Conservation (phyloP, 2,113 vertebrate species). For the Synodontis membranacea region DNA sequence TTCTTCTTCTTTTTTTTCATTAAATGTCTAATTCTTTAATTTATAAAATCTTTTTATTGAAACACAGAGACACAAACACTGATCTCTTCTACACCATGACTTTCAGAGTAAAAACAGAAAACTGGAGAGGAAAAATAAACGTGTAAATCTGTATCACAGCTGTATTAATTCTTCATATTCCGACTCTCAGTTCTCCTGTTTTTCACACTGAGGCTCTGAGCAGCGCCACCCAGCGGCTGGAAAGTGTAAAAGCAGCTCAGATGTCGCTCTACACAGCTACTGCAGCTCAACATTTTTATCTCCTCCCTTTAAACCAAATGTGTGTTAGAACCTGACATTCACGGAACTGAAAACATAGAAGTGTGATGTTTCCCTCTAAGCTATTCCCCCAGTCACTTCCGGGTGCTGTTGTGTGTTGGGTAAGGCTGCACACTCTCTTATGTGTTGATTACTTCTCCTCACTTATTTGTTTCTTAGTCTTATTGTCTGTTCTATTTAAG, state of each 20-base stretch:
- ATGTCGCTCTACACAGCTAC: background rate
- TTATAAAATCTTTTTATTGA: background rate
- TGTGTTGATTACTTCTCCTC: no score
- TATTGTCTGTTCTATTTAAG: no score
- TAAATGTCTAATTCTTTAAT: background rate
- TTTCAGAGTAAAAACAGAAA: background rate
- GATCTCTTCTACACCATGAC: background rate
- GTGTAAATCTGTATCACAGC: background rate
- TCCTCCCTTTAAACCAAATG: background rate
- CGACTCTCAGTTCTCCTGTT: no score
- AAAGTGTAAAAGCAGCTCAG: background rate
- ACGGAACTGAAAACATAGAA: background rate
- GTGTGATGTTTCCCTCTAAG: background rate
- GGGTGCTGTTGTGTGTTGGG: no score
- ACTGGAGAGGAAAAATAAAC: no score
- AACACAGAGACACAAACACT: no score
- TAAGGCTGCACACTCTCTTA: no score
- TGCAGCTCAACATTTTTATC: background rate
- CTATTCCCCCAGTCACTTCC: no score
- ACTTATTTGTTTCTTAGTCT: no score
- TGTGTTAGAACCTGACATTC: background rate
- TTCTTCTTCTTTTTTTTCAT: background rate
- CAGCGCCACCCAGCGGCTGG: background rate
- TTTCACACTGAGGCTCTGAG: background rate
- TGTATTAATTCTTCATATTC: background rate